phyloP scores from a whole-genome alignment of 2,888 invertebrate species.

The Campoplex nolae region DNA sequence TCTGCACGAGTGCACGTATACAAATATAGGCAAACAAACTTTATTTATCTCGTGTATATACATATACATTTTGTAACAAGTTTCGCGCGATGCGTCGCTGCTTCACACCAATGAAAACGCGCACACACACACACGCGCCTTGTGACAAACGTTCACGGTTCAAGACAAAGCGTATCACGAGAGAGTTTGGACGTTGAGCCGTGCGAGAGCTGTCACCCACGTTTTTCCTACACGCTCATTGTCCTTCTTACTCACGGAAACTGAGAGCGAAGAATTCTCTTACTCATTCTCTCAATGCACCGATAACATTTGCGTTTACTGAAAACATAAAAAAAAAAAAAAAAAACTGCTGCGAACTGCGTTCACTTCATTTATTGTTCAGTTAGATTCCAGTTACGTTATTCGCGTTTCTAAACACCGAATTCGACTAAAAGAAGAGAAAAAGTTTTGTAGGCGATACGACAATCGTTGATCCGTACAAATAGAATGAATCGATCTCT shows the following conservation, averaged over 20 bases:
- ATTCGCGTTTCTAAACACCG: too few species aligned
- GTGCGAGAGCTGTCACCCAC: slow-evolving; percentile 11
- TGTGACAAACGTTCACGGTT: slow-evolving; percentile 48
- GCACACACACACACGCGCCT: neutral
- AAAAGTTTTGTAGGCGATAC: too few species aligned
- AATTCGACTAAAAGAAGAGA: too few species aligned
- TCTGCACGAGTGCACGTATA: neutral
- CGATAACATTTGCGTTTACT: neutral
- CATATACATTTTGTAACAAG: slow-evolving; percentile 37
- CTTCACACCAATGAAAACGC: slow-evolving; percentile 9
- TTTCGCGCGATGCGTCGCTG: slow-evolving; percentile 14
- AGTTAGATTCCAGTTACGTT: too few species aligned
- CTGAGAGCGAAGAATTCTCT: slow-evolving; percentile 63
- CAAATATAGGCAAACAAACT: neutral
- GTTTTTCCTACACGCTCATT: slow-evolving; percentile 1
- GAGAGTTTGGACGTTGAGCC: slow-evolving; percentile 42
- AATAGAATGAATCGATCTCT: too few species aligned
- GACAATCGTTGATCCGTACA: too few species aligned
- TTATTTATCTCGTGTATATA: neutral
- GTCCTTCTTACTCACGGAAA: slow-evolving; percentile 41
- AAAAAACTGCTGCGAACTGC: neutral
- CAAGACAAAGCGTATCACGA: slow-evolving; percentile 61
- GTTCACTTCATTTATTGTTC: neutral
- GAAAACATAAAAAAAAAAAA: neutral
- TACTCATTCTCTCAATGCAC: slow-evolving; percentile 29